Base-by-base conservation (phyloP, 2,113 vertebrate species). In the Malurus cyaneus region DNA sequence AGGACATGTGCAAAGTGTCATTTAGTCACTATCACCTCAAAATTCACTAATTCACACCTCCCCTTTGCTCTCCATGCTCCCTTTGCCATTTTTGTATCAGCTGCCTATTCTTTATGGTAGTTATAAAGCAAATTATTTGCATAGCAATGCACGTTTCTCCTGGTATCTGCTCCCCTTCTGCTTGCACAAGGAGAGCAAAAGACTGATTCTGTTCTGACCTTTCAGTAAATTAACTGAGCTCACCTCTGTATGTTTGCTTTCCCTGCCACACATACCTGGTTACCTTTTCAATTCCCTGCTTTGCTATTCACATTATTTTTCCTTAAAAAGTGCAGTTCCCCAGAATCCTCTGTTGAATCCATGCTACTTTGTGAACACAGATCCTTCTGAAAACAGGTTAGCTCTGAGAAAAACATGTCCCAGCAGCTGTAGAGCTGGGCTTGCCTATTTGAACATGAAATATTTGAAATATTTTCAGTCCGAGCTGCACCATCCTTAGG, bases 141-240 rank as follows among this genome's bases (percentile, higher is more conserved):
- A 70, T 88, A 60, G 53, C 36, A 44, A 34, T 73, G 18, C 39
- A 41, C 6, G 3, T 85, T 89, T 86, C 66, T 84, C 62, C 29
- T 3, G 1, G 11, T 59, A 29, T 20, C 73, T 74, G 29, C 20
- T 76, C 17, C 57, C 61, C 44, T 71, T 14, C 31, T 72, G 67
- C 67, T 3, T 8, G 50, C 50, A 69, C 34, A 74, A 41, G 44
- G 16, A 72, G n/a, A 87, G 39, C 47, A 79, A 57, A 69, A 78
- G 81, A 74, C 36, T 88, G 54, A 69, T 46, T 69, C 41, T 39
- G 13, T 59, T 52, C 70, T 62, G 79, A 93, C 86, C 83, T 72
- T 85, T 74, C 83, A 81, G 44, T 76, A 86, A 95, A 92, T 86
- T 71, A 92, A 93, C 86, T 82, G 28, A 12, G 24, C 47, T 91